Conservation (phyloP, 2,797 vertebrate species). For the Lateolabrax maculatus region DNA sequence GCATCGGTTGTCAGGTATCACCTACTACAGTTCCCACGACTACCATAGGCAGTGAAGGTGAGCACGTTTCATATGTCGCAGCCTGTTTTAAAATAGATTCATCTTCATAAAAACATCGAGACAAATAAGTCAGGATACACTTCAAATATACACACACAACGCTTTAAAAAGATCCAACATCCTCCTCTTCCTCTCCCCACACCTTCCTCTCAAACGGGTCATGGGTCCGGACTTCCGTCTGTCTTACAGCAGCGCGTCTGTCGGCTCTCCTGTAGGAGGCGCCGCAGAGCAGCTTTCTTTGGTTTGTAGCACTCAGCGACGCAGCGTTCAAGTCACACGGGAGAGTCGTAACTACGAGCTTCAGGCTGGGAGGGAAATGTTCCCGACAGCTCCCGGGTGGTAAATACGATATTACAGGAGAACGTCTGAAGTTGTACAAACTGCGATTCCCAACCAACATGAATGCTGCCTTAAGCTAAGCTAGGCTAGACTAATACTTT, state of each 20-base stretch:
- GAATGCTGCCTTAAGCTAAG: constrained; percentile 18
- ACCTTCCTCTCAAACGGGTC: too few species aligned
- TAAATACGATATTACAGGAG: background rate
- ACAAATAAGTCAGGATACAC: constrained; percentile 43
- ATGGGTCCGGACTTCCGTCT: too few species aligned
- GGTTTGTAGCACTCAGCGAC: constrained; percentile 56
- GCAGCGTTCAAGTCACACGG: constrained; percentile 44
- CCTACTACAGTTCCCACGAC: constrained; percentile 49
- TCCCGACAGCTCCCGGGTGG: background rate
- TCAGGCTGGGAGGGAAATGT: background rate
- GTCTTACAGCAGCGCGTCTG: constrained; percentile 41
- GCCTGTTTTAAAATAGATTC: constrained; percentile 46
- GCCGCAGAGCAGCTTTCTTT: constrained; percentile 64
- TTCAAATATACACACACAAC: constrained; percentile 78
- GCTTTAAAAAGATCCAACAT: constrained; percentile 37
- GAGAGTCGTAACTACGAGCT: constrained; percentile 31
- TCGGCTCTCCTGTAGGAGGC: constrained; percentile 31
- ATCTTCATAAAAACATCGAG: constrained; percentile 45
- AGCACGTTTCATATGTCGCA: constrained; percentile 16
- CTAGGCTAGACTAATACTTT: constrained; percentile 28
- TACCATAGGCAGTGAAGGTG: constrained; percentile 47
- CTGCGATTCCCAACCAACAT: background rate
- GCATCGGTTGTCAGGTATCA: background rate
- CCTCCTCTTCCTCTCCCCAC: background rate
- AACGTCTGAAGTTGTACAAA: background rate